phyloP scores from a whole-genome alignment of 1,140 invertebrate species.

The Lasioglossum albipes region DNA sequence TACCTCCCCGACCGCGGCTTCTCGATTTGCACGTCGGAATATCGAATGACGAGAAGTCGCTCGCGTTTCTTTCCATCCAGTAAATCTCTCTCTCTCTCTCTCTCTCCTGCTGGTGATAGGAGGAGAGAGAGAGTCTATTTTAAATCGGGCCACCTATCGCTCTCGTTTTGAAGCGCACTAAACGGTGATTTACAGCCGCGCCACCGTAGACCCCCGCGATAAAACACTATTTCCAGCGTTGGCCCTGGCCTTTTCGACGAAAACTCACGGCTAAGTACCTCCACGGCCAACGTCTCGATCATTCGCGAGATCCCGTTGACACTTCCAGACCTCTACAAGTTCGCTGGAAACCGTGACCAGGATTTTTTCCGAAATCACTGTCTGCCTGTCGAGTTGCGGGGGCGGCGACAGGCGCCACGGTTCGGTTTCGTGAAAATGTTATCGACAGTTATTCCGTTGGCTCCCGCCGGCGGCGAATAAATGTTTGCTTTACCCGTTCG shows the following conservation, averaged over 20 bases:
- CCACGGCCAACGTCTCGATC: not conserved
- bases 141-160: constrained; percentile 62
- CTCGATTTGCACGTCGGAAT: constrained; percentile 5
- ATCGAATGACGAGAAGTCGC: constrained; percentile 31
- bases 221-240: constrained; percentile 54
- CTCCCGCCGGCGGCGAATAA: not conserved
- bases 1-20: not conserved
- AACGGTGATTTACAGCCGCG: constrained; percentile 59
- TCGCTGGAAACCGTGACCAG: too few species aligned
- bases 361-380: not conserved
- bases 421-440: not conserved
- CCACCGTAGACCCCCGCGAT: constrained; percentile 39
- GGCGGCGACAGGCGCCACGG: not conserved
- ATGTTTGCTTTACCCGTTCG: constrained; percentile 8
- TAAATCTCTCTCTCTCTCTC: constrained; percentile 34
- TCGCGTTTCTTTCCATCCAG: constrained; percentile 30
- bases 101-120: constrained; percentile 1
- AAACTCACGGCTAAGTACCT: constrained; percentile 30
- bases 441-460: constrained; percentile 17
- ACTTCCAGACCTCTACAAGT: not conserved
- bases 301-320: not conserved
- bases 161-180: constrained; percentile 62
- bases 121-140: constrained; percentile 48
- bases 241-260: constrained; percentile 43
- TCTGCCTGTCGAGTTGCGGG: not conserved